Conservation (phyloP, 2,888 invertebrate genomes). For the Heteropelma amictum region DNA sequence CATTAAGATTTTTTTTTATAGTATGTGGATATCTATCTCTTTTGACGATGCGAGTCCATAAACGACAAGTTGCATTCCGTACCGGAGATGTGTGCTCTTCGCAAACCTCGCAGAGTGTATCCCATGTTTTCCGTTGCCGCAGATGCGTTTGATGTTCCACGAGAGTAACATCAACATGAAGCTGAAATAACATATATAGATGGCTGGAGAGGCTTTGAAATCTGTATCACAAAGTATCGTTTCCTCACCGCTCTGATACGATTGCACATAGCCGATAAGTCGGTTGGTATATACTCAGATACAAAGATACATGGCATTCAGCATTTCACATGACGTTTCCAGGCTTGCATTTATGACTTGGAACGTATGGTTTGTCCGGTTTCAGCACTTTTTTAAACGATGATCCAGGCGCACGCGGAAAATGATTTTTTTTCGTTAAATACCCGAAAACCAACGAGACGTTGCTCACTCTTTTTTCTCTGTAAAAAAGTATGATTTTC, state of each 20-base stretch:
- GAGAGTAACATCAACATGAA: conserved; percentile 20
- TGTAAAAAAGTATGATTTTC: too few relatives aligned
- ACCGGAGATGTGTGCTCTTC: background rate
- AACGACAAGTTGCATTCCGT: conserved; percentile 3
- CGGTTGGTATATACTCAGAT: background rate
- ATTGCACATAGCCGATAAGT: conserved; percentile 44
- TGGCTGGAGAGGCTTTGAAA: conserved; percentile 40
- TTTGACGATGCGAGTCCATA: background rate
- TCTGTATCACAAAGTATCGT: conserved; percentile 44
- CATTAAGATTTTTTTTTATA: too few relatives aligned
- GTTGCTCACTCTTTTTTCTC: too few relatives aligned
- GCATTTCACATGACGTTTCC: background rate
- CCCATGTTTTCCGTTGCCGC: conserved; percentile 21
- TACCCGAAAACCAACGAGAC: too few relatives aligned
- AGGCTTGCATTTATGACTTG: too few relatives aligned
- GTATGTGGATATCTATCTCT: too few relatives aligned
- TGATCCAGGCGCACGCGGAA: background rate
- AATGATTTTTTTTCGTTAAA: conserved; percentile 9
- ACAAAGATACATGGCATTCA: background rate
- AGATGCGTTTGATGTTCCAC: conserved; percentile 47
- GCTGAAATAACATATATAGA: background rate
- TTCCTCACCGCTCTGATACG: conserved; percentile 28
- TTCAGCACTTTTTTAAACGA: too few relatives aligned
- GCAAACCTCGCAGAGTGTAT: conserved; percentile 33
- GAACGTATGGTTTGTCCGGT: background rate